Conservation (phyloP, 2,888 invertebrate species). For the Dasypogon diadema region DNA sequence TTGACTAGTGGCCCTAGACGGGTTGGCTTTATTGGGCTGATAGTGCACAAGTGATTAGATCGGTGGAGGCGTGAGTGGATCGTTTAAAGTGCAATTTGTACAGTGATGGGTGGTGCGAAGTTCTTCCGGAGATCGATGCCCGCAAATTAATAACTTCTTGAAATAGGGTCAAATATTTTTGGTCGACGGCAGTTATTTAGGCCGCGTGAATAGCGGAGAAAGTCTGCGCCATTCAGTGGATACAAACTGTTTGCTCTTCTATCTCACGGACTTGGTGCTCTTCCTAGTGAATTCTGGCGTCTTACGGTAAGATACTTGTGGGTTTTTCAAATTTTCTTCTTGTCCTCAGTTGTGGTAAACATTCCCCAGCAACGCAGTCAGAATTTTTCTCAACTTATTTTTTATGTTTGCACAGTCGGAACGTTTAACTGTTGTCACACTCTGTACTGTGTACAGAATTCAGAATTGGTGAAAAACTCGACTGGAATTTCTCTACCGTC, state of each 20-base stretch:
- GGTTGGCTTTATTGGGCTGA: neutral
- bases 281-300: neutral
- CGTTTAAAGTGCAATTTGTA: conserved; percentile 25
- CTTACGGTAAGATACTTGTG: neutral
- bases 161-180: conserved; percentile 33
- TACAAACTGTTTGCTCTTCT: neutral
- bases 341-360: neutral
- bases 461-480: no score
- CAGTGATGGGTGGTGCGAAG: neutral
- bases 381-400: neutral
- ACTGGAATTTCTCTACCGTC: no score
- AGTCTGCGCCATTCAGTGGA: conserved; percentile 6
- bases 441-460: no score
- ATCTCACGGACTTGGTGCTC: neutral
- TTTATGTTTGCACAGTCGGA: neutral
- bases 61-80: neutral
- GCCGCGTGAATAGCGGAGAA: conserved; percentile 1
- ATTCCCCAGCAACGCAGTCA: no score
- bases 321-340: neutral
- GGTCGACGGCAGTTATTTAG: neutral
- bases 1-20: neutral
- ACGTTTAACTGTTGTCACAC: neutral
- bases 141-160: neutral
- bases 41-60: neutral
- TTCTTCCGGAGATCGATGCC: neutral